phyloP scores from a whole-genome alignment of 2,888 invertebrate species.

The Onchidella celtica region DNA sequence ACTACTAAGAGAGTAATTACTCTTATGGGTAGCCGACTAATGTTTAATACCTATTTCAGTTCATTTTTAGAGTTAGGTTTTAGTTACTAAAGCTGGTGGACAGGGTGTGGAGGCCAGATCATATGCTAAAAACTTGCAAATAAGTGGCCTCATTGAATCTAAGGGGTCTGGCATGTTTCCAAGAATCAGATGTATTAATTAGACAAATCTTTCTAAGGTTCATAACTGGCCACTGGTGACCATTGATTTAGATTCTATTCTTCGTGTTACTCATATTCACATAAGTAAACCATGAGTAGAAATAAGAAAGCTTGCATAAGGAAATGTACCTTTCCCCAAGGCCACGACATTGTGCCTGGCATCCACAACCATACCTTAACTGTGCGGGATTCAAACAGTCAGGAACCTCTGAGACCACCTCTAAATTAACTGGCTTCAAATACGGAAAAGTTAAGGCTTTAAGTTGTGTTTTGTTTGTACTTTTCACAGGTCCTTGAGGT shows the following conservation, averaged over 20 bases:
- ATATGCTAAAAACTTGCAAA: not conserved
- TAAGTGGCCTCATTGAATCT: not conserved
- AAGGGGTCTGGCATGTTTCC: not conserved
- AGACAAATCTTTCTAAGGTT: not conserved
- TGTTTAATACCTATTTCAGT: not conserved
- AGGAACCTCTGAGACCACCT: not conserved
- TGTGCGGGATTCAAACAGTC: not conserved
- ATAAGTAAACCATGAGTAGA: not conserved
- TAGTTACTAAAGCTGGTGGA: not conserved
- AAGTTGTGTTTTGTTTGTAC: not conserved
- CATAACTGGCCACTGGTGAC: not conserved
- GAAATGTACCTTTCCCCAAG: not conserved
- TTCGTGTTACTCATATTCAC: not conserved
- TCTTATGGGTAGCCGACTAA: too few species aligned
- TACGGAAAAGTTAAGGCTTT: not conserved
- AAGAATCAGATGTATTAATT: not conserved
- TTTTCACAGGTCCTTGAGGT: conserved; percentile 2
- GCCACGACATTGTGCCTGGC: not conserved
- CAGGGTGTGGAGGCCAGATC: not conserved
- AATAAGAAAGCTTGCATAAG: not conserved
- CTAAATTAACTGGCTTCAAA: not conserved
- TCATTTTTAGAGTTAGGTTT: not conserved
- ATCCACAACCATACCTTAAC: not conserved
- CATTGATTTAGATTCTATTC: not conserved
- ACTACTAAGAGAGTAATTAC: too few species aligned